A percentile compares a stretch with the other conserved stretches of the same genome.
These are phyloP conservation scores for Argyrosomus regius DNA, from an alignment of 2,797 vertebrate species.

Conservation along the genomic window DNA sequence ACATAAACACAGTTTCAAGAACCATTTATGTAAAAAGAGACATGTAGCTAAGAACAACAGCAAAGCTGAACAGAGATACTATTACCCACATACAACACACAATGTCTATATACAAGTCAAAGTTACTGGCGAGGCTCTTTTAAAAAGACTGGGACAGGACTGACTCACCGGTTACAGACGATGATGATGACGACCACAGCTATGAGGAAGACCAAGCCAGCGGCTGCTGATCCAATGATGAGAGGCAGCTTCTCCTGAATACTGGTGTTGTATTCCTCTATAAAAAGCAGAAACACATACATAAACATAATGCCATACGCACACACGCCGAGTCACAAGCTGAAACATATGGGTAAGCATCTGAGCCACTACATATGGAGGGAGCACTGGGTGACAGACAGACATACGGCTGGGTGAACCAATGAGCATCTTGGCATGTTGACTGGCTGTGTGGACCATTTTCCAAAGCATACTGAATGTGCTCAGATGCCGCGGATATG, in stretches of 20 bases:
- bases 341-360: slow-evolving; percentile 79
- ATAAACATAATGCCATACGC: slow-evolving; percentile 40
- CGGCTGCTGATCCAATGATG: slow-evolving; percentile 95
- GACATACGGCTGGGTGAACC: slow-evolving; percentile 80
- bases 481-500: slow-evolving; percentile 71
- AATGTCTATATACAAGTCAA: background rate
- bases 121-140: slow-evolving; percentile 13
- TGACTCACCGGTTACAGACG: slow-evolving; percentile 94
- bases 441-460: slow-evolving; percentile 57
- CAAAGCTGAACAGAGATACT: background rate
- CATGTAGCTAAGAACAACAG: background rate
- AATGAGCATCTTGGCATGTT: slow-evolving; percentile 71
- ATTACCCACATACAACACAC: background rate
- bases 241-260: slow-evolving; percentile 98
- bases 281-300: slow-evolving; percentile 43
- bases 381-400: slow-evolving; percentile 81
- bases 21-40: background rate
- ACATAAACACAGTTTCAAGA: background rate
- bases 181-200: slow-evolving; percentile 95
- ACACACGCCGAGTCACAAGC: slow-evolving; percentile 51
- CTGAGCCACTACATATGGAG: slow-evolving; percentile 77
- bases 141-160: slow-evolving; percentile 43
- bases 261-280: slow-evolving; percentile 97
- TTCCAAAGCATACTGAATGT: slow-evolving; percentile 67
- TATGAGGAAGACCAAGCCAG: slow-evolving; percentile 96